Conservation (phyloP, 2,888 invertebrate genomes). For the Selenia dentaria region DNA sequence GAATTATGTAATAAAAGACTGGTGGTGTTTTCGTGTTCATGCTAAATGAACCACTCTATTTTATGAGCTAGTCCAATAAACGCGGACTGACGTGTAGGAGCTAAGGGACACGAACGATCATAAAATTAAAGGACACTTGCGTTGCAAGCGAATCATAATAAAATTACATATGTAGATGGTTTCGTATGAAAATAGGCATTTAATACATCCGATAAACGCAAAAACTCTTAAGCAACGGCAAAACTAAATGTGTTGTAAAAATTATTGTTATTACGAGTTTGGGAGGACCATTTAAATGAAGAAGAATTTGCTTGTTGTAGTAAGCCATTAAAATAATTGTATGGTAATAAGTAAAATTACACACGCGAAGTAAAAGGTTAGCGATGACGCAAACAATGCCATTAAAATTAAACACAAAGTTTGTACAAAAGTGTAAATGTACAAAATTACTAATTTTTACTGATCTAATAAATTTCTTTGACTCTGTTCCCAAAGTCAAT, state of each 20-base stretch:
- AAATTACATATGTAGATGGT: conserved; percentile 70
- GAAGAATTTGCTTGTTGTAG: conserved; percentile 24
- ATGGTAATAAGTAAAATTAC: no score
- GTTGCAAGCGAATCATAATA: conserved; percentile 57
- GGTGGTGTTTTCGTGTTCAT: conserved; percentile 49
- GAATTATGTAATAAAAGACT: conserved; percentile 72
- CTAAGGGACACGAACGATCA: conserved; percentile 51
- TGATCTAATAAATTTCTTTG: no score
- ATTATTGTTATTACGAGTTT: conserved; percentile 31
- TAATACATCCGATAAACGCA: conserved; percentile 46
- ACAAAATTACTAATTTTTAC: no score
- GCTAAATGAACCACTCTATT: conserved; percentile 73
- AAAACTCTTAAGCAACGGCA: conserved; percentile 47
- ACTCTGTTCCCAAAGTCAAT: no score
- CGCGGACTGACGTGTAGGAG: conserved; percentile 53
- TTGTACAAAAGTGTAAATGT: no score
- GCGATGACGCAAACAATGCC: no score
- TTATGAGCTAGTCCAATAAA: conserved; percentile 74
- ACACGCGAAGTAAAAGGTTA: no score
- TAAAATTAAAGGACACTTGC: conserved; percentile 75
- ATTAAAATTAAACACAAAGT: no score
- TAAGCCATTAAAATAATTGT: conserved; percentile 23
- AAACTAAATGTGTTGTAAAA: conserved; percentile 38
- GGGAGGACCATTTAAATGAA: conserved; percentile 25
- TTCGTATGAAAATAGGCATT: conserved; percentile 48